These are phyloP conservation scores for Drosophila sp. DNA, from an alignment of 1,140 invertebrate genomes.

Conservation along the genomic window DNA sequence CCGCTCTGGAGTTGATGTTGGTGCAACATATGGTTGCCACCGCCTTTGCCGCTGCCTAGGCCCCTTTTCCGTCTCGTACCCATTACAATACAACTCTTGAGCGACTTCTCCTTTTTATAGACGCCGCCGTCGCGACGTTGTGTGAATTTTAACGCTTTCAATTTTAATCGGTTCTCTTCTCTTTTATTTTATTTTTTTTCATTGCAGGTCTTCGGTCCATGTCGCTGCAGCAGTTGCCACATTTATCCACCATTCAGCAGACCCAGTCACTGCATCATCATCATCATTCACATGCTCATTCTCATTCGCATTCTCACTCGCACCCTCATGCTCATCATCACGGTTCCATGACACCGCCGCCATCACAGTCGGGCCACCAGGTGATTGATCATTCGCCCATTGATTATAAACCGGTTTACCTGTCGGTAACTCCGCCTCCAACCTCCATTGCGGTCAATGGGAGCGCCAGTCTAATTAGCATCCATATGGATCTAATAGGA, in stretches of 20 bases:
- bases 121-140: slow-evolving; percentile 53
- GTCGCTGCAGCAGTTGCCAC: slow-evolving; percentile 70
- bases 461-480: slow-evolving; percentile 55
- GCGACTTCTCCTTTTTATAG: slow-evolving; percentile 51
- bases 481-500: not conserved
- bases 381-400: slow-evolving; percentile 64
- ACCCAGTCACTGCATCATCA: slow-evolving; percentile 44
- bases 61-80: slow-evolving; percentile 5
- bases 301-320: slow-evolving; percentile 5
- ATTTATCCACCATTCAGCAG: slow-evolving; percentile 65
- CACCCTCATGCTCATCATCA: slow-evolving; percentile 46
- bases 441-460: slow-evolving; percentile 50
- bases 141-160: slow-evolving; percentile 73
- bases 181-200: slow-evolving; percentile 14
- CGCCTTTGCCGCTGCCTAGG: not conserved
- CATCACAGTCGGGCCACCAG: slow-evolving; percentile 68
- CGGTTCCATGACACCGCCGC: slow-evolving; percentile 68
- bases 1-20: slow-evolving; percentile 19
- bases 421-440: slow-evolving; percentile 70
- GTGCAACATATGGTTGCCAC: slow-evolving; percentile 60
- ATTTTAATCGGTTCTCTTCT: slow-evolving; percentile 61
- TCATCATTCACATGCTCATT: slow-evolving; percentile 17
- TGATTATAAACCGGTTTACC: slow-evolving; percentile 76
- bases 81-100: not conserved
- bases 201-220: slow-evolving; percentile 73